Evolutionary conservation across 2,888 invertebrate genomes (phyloP).

Genomic region (Sympetrum striolatum): DNA sequence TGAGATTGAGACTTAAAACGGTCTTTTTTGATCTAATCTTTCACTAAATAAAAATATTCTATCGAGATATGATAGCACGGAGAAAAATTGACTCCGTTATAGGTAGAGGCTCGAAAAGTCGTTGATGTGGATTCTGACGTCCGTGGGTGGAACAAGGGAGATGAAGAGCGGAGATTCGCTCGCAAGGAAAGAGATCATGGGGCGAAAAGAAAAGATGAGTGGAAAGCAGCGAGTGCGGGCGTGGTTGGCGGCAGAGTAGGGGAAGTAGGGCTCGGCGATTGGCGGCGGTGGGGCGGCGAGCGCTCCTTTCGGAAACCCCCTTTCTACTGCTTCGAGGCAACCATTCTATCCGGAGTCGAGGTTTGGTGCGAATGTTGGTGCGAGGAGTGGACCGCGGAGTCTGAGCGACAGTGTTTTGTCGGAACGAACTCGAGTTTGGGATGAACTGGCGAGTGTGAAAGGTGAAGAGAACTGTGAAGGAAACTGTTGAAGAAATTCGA

Average conservation of each 20-base stretch:
- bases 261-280: background rate
- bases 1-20: too few species aligned
- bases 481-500: background rate
- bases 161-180: background rate
- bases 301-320: background rate
- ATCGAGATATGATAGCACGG: too few species aligned
- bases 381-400: background rate
- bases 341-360: background rate
- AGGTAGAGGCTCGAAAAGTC: background rate
- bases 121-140: background rate
- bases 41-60: too few species aligned
- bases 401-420: background rate
- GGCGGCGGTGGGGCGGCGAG: background rate
- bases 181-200: background rate
- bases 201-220: background rate
- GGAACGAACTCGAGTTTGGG: background rate
- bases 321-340: background rate
- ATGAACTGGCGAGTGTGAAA: background rate
- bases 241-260: background rate
- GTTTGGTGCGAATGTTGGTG: background rate
- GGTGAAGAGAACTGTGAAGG: background rate
- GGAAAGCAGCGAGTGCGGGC: background rate
- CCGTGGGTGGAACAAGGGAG: background rate
- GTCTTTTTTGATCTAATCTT: too few species aligned
- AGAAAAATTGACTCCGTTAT: too few species aligned